Evolutionary conservation across 1,140 invertebrate genomes (phyloP).

Genomic region (Penaeus vannamei): DNA sequence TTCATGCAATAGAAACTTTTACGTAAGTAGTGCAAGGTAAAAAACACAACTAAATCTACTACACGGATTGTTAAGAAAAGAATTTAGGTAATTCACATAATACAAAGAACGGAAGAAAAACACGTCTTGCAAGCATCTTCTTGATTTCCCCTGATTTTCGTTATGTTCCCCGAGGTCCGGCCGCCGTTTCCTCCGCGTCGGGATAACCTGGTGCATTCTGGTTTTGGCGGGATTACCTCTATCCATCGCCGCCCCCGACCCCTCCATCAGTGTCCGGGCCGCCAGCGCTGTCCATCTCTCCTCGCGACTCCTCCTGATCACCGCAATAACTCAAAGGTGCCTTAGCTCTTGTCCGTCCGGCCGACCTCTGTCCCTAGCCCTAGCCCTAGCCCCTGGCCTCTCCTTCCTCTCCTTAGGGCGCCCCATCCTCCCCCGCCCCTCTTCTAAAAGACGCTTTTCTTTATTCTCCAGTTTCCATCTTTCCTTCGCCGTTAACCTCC

Average conservation of each 20-base stretch:
- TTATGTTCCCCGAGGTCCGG: background rate
- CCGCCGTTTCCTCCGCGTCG: conserved; percentile 56
- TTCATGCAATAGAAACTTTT: no score
- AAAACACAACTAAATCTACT: no score
- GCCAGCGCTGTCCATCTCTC: conserved; percentile 67
- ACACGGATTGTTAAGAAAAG: background rate
- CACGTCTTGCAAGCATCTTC: background rate
- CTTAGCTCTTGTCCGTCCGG: conserved; percentile 58
- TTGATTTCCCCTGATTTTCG: background rate
- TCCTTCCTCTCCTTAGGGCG: background rate
- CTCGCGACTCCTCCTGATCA: conserved; percentile 65
- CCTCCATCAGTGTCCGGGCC: conserved; percentile 65
- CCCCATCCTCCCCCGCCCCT: conserved; percentile 9
- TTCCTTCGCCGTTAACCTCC: background rate
- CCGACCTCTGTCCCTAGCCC: conserved; percentile 18
- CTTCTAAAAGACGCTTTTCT: conserved; percentile 19
- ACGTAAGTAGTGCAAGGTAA: no score
- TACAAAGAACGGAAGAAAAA: no score
- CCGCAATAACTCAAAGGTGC: conserved; percentile 66
- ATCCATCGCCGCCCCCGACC: conserved; percentile 63
- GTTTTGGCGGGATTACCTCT: conserved; percentile 66
- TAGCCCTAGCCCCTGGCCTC: background rate
- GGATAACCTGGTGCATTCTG: conserved; percentile 62
- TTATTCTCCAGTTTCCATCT: background rate
- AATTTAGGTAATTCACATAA: background rate